Evolutionary conservation across 2,113 vertebrate species (phyloP).

Genomic region (Glaucidium brasilianum): DNA sequence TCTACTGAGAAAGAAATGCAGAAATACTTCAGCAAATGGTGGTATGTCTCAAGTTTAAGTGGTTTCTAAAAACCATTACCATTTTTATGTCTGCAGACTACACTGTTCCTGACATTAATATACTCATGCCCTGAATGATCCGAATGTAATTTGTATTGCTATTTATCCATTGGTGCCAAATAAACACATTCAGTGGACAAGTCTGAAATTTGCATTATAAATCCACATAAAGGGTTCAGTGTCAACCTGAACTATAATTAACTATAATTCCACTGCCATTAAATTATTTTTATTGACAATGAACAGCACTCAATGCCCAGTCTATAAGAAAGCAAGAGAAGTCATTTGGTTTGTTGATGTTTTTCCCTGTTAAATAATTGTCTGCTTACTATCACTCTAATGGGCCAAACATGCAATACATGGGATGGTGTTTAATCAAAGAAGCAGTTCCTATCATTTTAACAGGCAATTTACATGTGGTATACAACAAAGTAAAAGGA

Average conservation of each 20-base stretch:
- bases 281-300: background rate
- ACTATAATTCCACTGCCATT: background rate
- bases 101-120: conserved; percentile 30
- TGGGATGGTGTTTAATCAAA: background rate
- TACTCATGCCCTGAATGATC: conserved; percentile 6
- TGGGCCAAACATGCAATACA: background rate
- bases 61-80: conserved; percentile 52
- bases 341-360: background rate
- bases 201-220: background rate
- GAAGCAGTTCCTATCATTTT: background rate
- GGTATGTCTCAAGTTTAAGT: conserved; percentile 46
- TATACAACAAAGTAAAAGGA: background rate
- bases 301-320: background rate
- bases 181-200: background rate
- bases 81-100: conserved; percentile 54
- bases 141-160: conserved; percentile 47
- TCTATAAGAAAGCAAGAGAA: background rate
- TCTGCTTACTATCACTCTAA: background rate
- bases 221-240: background rate
- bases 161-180: conserved; percentile 41
- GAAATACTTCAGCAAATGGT: conserved; percentile 60
- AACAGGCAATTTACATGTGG: background rate
- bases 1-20: conserved; percentile 36
- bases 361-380: background rate
- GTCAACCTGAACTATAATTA: background rate